Base-by-base conservation (phyloP, 2,113 vertebrate species). In the Cynocephalus volans region DNA sequence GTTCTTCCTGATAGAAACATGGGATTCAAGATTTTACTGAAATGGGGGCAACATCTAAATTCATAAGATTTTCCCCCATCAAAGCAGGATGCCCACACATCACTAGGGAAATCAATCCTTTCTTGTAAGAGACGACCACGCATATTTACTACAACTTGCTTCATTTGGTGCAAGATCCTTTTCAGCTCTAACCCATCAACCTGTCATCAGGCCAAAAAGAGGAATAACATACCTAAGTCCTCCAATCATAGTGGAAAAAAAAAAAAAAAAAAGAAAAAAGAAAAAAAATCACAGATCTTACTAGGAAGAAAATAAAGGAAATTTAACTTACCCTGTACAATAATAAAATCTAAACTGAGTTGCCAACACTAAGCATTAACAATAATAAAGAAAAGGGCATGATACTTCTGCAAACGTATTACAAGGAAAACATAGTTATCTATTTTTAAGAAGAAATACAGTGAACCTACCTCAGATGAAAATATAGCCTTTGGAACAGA, bases 371-470 rank as follows among this genome's bases (percentile, higher is more conserved):
- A 45, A 82, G 18, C 8, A 45, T 48, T 58, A 73, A 31, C 24
- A 80, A 41, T 4, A 36, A 9, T 33, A 31, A 92, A 72, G 2
- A 77, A 88, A 75, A 67, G 5, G 19, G 5, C 11, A 62, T 41
- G 15, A 28, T 4, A 88, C 28, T 17, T 67, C 41, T 76, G 33
- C 13, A 50, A 0, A 12, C 3, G 26, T 45, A n/a, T 79, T 86
- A 31, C 4, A 87, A 83, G 36, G 72, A 73, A 84, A 9, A 56
- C 24, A 64, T 5, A 85, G 1, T 23, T 69, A 84, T 3, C 5
- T 56, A 3, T 64, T 80, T 79, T 88, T 33, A 48, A 72, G 88
- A 88, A 86, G 52, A 92, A 90, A 72, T 54, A 50, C n/a, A 84
- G 1, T 87, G 28, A 87, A 41, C 0, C 0, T 52, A 26, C 3